Percentiles rank a stretch among this genome's conserved stretches.
These are phyloP conservation scores for Pinctada fucata DNA, from an alignment of 2,888 invertebrate genomes.

Conservation along the genomic window DNA sequence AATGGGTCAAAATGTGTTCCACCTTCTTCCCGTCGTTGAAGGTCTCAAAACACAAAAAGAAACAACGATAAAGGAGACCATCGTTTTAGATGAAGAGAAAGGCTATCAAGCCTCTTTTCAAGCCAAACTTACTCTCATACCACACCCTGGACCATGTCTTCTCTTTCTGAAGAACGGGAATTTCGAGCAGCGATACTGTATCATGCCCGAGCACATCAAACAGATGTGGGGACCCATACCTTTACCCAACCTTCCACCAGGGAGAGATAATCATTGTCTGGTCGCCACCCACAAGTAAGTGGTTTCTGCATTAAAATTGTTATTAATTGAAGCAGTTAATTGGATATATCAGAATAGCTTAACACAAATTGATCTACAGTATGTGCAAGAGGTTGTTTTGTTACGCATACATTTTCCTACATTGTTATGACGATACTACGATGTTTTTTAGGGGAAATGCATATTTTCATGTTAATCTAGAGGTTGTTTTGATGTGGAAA, in stretches of 20 bases:
- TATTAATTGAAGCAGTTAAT: background rate
- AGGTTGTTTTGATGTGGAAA: too few relatives aligned
- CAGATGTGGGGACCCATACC: constrained; percentile 76
- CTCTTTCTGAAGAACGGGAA: constrained; percentile 57
- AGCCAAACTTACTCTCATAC: constrained; percentile 59
- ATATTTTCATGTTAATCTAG: background rate
- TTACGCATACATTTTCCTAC: too few relatives aligned
- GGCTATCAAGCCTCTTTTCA: constrained; percentile 56
- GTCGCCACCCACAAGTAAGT: constrained; percentile 74
- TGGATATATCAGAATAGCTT: background rate
- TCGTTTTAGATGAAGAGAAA: constrained; percentile 53
- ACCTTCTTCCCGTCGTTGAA: constrained; percentile 53
- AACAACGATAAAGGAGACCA: constrained; percentile 44
- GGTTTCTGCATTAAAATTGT: constrained; percentile 31
- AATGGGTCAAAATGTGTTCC: constrained; percentile 52
- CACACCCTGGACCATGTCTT: constrained; percentile 62
- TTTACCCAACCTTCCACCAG: constrained; percentile 68
- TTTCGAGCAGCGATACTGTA: constrained; percentile 71
- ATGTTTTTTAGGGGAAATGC: background rate
- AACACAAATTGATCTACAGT: background rate
- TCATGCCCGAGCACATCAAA: constrained; percentile 74
- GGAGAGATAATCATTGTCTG: constrained; percentile 69
- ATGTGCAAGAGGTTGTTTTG: background rate
- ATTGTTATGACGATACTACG: too few relatives aligned
- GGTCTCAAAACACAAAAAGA: constrained; percentile 41